phyloP scores from a whole-genome alignment of 92 coral and sea anemone genomes.

The Umimayanthus kanabou region DNA sequence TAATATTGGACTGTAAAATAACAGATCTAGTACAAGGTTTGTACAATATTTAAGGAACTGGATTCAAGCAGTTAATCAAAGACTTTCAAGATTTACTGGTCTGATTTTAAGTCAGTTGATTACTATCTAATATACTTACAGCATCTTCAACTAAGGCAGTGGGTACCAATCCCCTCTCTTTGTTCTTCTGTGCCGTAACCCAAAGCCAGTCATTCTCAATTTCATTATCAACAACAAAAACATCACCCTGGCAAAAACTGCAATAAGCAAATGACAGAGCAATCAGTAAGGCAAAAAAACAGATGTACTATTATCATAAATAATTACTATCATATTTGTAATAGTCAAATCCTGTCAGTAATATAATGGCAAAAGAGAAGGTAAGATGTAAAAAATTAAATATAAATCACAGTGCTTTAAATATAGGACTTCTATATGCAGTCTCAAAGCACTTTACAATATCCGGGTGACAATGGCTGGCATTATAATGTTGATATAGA shows the following conservation, averaged over 20 bases:
- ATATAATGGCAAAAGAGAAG: too few species aligned
- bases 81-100: too few species aligned
- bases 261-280: not conserved
- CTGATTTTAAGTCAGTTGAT: not conserved
- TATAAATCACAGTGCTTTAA: too few species aligned
- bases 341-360: not conserved
- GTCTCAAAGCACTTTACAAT: too few species aligned
- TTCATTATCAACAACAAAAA: conserved; percentile 89
- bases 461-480: too few species aligned
- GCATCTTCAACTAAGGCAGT: conserved; percentile 86
- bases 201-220: conserved; percentile 90
- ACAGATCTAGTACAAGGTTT: too few species aligned
- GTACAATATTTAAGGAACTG: not conserved
- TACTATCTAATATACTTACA: conserved; percentile 60
- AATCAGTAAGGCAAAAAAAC: not conserved
- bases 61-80: too few species aligned
- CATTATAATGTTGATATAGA: too few species aligned
- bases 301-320: not conserved
- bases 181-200: conserved; percentile 93
- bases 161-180: conserved; percentile 91
- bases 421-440: too few species aligned
- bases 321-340: not conserved
- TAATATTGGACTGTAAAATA: too few species aligned
- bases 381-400: too few species aligned
- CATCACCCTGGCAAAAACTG: conserved; percentile 94